Conservation (phyloP, 2,888 invertebrate species). For the Sinotaia quadrata region DNA sequence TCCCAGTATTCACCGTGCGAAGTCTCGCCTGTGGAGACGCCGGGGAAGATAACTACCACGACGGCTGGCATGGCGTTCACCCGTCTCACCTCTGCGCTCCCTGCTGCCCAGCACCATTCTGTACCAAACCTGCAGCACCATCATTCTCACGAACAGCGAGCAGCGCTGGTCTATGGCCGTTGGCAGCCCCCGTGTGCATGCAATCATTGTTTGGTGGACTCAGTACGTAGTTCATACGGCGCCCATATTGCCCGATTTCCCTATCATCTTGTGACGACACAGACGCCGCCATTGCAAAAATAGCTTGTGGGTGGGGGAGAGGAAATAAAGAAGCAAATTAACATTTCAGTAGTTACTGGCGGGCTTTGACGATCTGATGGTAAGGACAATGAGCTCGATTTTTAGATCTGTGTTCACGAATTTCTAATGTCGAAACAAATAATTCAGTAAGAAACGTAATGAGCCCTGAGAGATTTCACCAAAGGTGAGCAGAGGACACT, state of each 20-base stretch:
- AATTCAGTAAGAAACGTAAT: too few species aligned
- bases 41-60: too few species aligned
- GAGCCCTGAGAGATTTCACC: too few species aligned
- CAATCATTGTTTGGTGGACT: slow-evolving; percentile 30
- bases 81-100: slow-evolving; percentile 10
- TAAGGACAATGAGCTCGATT: neutral
- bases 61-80: too few species aligned
- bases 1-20: too few species aligned
- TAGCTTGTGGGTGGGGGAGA: neutral
- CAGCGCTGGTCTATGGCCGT: neutral
- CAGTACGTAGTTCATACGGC: slow-evolving; percentile 16
- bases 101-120: slow-evolving; percentile 3
- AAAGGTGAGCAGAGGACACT: too few species aligned
- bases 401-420: too few species aligned
- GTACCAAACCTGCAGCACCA: neutral
- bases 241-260: slow-evolving; percentile 32
- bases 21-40: too few species aligned
- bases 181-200: slow-evolving; percentile 35
- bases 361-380: neutral
- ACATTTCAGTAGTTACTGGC: neutral
- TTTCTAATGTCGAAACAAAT: too few species aligned
- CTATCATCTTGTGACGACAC: slow-evolving; percentile 21
- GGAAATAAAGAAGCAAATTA: neutral
- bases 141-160: slow-evolving; percentile 3
- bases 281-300: slow-evolving; percentile 19